phyloP scores from a whole-genome alignment of 2,797 vertebrate genomes.

The Cyclopterus lumpus region DNA sequence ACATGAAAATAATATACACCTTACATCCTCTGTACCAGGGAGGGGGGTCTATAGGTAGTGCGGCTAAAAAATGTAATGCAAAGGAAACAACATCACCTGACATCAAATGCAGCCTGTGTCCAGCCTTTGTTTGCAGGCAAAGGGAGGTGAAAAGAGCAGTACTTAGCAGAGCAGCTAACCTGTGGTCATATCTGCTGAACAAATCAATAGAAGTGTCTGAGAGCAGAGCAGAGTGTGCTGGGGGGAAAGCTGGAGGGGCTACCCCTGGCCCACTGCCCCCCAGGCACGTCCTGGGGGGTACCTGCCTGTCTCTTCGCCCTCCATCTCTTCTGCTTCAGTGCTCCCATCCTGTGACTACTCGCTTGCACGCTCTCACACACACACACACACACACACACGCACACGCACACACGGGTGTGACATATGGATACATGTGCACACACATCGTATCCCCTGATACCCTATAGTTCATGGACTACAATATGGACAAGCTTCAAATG shows the following conservation, averaged over 20 bases:
- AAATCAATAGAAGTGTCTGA: conserved; percentile 94
- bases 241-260: conserved; percentile 82
- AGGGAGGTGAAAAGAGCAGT: conserved; percentile 73
- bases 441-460: conserved; percentile 53
- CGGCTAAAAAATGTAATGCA: conserved; percentile 24
- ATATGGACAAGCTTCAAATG: conserved; percentile 87
- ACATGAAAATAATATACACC: neutral
- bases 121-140: conserved; percentile 63
- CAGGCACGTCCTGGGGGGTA: conserved; percentile 79
- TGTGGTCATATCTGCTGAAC: conserved; percentile 86
- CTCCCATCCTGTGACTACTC: conserved; percentile 67
- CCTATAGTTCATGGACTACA: conserved; percentile 63
- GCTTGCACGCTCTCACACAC: conserved; percentile 37
- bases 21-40: conserved; percentile 26
- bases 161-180: conserved; percentile 89
- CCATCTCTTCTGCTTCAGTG: conserved; percentile 83
- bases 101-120: conserved; percentile 53
- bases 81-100: conserved; percentile 43
- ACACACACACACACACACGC: conserved; percentile 22
- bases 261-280: conserved; percentile 85
- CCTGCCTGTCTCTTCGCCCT: conserved; percentile 77
- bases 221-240: conserved; percentile 82
- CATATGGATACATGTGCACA: conserved; percentile 41
- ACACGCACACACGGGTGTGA: neutral
- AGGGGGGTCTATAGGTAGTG: conserved; percentile 1